Conservation (phyloP, 1,140 invertebrate genomes). For the Drosophila santomea region DNA sequence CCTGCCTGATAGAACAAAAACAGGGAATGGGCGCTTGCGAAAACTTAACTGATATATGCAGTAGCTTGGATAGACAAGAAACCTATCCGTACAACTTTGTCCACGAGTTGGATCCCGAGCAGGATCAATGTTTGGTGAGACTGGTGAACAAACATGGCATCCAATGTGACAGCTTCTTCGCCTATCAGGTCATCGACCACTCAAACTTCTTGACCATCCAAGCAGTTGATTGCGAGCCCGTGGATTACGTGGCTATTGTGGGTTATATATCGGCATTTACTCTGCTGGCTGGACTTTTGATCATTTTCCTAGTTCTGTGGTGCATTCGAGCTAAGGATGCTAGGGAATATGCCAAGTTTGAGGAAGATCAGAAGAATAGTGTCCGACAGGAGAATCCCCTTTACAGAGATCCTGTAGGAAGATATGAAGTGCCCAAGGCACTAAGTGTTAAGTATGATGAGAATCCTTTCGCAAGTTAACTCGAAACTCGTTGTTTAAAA, state of each 20-base stretch:
- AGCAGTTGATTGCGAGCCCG: slow-evolving; percentile 81
- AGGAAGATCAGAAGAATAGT: slow-evolving; percentile 83
- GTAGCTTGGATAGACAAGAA: slow-evolving; percentile 47
- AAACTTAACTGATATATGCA: slow-evolving; percentile 66
- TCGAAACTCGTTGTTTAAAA: not conserved
- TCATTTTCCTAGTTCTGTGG: slow-evolving; percentile 84
- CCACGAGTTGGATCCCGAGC: slow-evolving; percentile 48
- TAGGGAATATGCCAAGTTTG: slow-evolving; percentile 85
- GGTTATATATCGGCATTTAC: slow-evolving; percentile 85
- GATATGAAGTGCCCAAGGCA: slow-evolving; percentile 85
- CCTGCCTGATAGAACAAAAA: slow-evolving; percentile 68
- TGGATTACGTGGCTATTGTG: slow-evolving; percentile 50
- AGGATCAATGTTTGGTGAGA: slow-evolving; percentile 82
- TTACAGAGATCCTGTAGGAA: slow-evolving; percentile 86
- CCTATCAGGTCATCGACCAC: slow-evolving; percentile 82
- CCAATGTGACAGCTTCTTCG: slow-evolving; percentile 86
- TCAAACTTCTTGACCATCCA: slow-evolving; percentile 83
- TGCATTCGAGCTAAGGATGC: slow-evolving; percentile 85
- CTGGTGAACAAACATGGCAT: slow-evolving; percentile 83
- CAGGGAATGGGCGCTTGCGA: slow-evolving; percentile 53
- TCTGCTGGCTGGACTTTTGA: slow-evolving; percentile 84
- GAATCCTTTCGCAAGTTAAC: slow-evolving; percentile 66
- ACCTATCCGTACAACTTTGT: slow-evolving; percentile 63
- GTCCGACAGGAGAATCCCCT: slow-evolving; percentile 85
- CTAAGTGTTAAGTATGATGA: slow-evolving; percentile 61